A percentile compares a stretch with the other conserved stretches of the same genome.
These are phyloP conservation scores for Dasyornis broadbenti DNA, from an alignment of 2,113 vertebrate genomes.

Conservation along the genomic window DNA sequence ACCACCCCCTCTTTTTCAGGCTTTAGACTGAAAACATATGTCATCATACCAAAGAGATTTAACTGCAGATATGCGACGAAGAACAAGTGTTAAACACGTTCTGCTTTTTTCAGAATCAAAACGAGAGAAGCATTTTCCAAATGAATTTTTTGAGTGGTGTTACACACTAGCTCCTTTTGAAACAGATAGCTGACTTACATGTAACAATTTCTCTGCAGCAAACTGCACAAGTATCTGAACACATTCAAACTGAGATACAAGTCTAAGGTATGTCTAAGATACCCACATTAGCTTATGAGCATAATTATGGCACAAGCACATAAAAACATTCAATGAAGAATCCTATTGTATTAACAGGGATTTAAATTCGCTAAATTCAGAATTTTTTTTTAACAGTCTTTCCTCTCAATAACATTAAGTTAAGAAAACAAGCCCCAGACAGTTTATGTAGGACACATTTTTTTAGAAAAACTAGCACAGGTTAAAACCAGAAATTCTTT, in stretches of 20 bases:
- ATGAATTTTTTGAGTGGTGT: not conserved
- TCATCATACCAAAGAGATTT: not conserved
- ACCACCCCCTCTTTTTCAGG: not conserved
- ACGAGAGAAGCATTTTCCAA: not conserved
- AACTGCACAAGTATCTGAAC: not conserved
- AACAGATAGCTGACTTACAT: not conserved
- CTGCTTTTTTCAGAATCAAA: not conserved
- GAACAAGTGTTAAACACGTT: not conserved
- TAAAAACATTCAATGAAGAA: not conserved
- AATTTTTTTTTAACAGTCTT: not conserved
- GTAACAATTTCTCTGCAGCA: not conserved
- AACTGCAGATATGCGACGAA: not conserved
- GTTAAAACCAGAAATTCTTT: not conserved
- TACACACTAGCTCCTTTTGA: not conserved
- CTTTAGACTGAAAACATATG: not conserved
- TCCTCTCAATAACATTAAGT: not conserved
- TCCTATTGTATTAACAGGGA: not conserved
- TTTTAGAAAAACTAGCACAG: not conserved
- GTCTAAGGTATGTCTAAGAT: not conserved
- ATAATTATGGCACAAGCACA: not conserved
- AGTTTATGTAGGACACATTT: not conserved
- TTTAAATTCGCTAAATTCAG: not conserved
- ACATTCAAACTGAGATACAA: not conserved
- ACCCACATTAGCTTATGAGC: not conserved
- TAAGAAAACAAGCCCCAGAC: not conserved